Evolutionary conservation across 2,113 vertebrate species (phyloP), one percentile per base, ranked within the genome.

Genomic region (Sebastes schlegelii): DNA sequence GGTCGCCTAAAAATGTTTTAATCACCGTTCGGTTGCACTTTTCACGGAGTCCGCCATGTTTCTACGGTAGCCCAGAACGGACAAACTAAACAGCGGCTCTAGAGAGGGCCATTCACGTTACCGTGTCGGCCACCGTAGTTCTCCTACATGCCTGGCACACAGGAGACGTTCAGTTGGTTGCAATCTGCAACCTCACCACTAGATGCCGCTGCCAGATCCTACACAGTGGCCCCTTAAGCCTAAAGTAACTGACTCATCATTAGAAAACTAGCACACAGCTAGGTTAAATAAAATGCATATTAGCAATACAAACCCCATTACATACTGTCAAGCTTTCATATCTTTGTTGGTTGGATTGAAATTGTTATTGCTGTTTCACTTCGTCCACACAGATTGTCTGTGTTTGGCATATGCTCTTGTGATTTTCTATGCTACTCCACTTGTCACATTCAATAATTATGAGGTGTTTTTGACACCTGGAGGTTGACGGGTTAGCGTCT

Each of bases 381-480:
- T 64, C 0, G 1, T 58, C 16, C 14, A 61, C 46, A n/a, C 45
- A 65, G 1, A 34, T 45, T 40, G 46, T 26, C 17, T 17, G 23
- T 17, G 23, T 52, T 43, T 49, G 11, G 34, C 48, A 40, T 23
- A 62, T 26, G 21, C 6, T 70, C 1, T 19, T 5, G 5, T 34
- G 26, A 58, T 46, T 65, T 26, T 23, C 13, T 13, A 49, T 23
- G 45, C 58, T 46, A 4, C 46, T 49, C 21, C 48, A 62, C 65
- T 51, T 73, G 16, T 67, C 43, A 75, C 60, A 14, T 71, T 73
- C 17, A 40, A 4, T 74, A 45, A 52, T 40, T 64, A 2, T n/a
- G 19, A 55, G 45, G 11, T 26, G 16, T 60, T 86, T 75, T n/a
- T 73, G 14, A 58, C 3, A 1, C 49, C 43, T 68, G 8, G 16